Percentiles rank a stretch among this genome's conserved stretches.
These are phyloP conservation scores for Elegia similella DNA, from an alignment of 2,888 invertebrate genomes.

Conservation along the genomic window DNA sequence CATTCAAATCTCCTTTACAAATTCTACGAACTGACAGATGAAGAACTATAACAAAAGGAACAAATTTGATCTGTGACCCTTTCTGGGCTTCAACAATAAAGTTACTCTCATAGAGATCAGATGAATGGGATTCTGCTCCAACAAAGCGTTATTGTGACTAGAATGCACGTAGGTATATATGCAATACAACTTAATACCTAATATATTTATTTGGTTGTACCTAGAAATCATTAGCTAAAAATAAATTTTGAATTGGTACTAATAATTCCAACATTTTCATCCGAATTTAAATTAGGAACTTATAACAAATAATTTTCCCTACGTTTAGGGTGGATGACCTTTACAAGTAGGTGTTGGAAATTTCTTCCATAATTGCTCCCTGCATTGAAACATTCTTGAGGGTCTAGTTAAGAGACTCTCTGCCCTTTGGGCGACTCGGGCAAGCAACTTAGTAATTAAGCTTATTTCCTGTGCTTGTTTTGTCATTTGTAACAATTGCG, in stretches of 20 bases:
- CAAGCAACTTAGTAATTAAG: constrained; percentile 74
- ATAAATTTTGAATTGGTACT: no score
- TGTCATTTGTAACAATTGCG: constrained; percentile 59
- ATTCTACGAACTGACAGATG: constrained; percentile 36
- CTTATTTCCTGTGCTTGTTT: constrained; percentile 71
- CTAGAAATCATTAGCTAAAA: background rate
- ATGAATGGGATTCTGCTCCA: constrained; percentile 28
- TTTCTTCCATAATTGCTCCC: constrained; percentile 69
- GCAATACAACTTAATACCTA: background rate
- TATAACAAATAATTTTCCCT: constrained; percentile 13
- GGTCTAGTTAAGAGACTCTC: constrained; percentile 60
- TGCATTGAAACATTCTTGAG: constrained; percentile 67
- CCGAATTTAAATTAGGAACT: background rate
- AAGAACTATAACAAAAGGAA: constrained; percentile 40
- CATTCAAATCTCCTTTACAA: constrained; percentile 38
- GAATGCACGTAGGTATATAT: background rate
- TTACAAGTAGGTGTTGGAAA: constrained; percentile 57
- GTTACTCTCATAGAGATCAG: constrained; percentile 30
- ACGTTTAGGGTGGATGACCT: constrained; percentile 41
- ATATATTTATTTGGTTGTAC: background rate
- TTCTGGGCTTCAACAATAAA: constrained; percentile 31
- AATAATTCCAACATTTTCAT: background rate
- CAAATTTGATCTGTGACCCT: constrained; percentile 40
- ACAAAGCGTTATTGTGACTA: constrained; percentile 9
- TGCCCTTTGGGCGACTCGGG: constrained; percentile 59